Conservation (phyloP, 2,888 invertebrate species). For the Cloeon dipterum region DNA sequence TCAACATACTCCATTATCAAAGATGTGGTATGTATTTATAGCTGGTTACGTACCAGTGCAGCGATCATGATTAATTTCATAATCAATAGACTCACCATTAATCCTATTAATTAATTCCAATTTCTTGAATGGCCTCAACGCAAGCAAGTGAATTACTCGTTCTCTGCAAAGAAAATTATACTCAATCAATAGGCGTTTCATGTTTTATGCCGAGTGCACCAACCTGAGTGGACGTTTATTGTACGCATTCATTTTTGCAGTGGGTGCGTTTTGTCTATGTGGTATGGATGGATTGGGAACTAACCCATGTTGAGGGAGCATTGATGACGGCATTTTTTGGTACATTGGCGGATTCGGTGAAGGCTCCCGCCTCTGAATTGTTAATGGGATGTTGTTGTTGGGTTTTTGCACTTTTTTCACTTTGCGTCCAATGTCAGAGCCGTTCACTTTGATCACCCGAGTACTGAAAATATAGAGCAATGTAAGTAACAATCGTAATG, state of each 20-base stretch:
- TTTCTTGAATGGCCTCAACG: constrained; percentile 81
- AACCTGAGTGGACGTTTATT: constrained; percentile 50
- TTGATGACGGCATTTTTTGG: constrained; percentile 10
- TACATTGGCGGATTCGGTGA: constrained; percentile 15
- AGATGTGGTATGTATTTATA: too few relatives aligned
- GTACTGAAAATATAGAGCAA: constrained; percentile 35
- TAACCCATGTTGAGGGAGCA: constrained; percentile 11
- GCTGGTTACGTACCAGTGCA: too few relatives aligned
- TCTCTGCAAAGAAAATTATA: constrained; percentile 44
- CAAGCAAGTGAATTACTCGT: constrained; percentile 82
- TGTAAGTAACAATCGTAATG: too few relatives aligned
- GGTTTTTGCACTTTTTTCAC: constrained; percentile 44
- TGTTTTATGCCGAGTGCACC: too few relatives aligned
- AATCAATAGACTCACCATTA: constrained; percentile 45
- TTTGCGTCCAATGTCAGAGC: constrained; percentile 69
- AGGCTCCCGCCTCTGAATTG: constrained; percentile 6
- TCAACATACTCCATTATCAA: too few relatives aligned
- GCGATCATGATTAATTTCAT: too few relatives aligned
- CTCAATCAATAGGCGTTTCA: too few relatives aligned
- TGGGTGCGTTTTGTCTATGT: background rate
- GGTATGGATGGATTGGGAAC: background rate
- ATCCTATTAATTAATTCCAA: constrained; percentile 68
- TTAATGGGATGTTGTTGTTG: constrained; percentile 6
- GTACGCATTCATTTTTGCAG: constrained; percentile 25
- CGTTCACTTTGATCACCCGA: constrained; percentile 79